phyloP scores from a whole-genome alignment of 37 sponge, comb jelly and placozoan genomes.

The Crambe crambe region DNA sequence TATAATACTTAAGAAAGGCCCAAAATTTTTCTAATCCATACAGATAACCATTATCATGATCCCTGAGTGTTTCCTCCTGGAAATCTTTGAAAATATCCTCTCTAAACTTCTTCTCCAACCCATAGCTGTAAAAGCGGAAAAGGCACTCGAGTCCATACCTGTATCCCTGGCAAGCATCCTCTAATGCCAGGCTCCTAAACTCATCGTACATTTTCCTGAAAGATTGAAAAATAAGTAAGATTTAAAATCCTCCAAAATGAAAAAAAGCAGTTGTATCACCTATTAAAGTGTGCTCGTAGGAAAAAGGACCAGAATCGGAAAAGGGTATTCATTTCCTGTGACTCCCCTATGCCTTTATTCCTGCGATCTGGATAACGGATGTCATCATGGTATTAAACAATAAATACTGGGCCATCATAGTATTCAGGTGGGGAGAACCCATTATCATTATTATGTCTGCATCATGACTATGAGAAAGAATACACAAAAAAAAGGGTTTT shows the following conservation, averaged over 20 bases:
- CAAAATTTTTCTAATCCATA: slow-evolving; percentile 99
- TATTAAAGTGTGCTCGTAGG: slow-evolving; percentile 95
- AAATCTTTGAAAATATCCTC: slow-evolving; percentile 88
- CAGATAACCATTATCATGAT: slow-evolving; percentile 75
- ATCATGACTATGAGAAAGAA: not conserved
- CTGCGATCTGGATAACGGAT: slow-evolving; percentile 66
- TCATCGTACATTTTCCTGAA: slow-evolving; percentile 97
- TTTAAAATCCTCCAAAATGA: not conserved
- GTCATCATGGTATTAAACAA: too few relatives aligned
- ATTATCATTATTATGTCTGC: not conserved
- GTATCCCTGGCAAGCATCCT: slow-evolving; percentile 81
- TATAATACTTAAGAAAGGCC: slow-evolving; percentile 99
- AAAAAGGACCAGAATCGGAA: slow-evolving; percentile 99
- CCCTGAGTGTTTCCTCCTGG: slow-evolving; percentile 88
- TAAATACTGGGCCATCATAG: too few relatives aligned
- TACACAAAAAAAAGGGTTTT: not conserved
- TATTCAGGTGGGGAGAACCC: too few relatives aligned
- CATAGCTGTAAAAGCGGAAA: slow-evolving; percentile 99
- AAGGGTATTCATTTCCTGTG: slow-evolving; percentile 98
- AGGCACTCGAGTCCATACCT: slow-evolving; percentile 99
- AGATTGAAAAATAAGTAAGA: not conserved
- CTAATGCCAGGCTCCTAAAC: slow-evolving; percentile 81
- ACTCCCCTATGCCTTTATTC: slow-evolving; percentile 83
- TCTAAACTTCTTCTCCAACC: slow-evolving; percentile 94
- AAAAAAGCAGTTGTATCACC: slow-evolving; percentile 24